Conservation (phyloP, 2,888 invertebrate species). For the Ennomos fuscantarius region DNA sequence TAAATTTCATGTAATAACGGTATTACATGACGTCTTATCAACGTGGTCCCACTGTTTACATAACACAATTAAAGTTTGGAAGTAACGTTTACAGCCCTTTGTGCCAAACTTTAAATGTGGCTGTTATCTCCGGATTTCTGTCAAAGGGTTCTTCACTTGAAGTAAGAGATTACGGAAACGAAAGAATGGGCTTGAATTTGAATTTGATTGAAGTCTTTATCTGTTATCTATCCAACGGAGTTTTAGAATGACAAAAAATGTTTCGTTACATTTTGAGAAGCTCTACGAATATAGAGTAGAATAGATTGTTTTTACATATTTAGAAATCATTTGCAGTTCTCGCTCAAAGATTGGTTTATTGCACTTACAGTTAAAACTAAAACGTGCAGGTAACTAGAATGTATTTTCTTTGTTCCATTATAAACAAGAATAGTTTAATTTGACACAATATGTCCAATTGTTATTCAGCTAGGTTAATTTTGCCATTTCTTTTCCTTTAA, state of each 20-base stretch:
- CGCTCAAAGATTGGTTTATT: neutral
- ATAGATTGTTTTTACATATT: too few relatives aligned
- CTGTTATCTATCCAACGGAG: slow-evolving; percentile 1
- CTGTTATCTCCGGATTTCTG: slow-evolving; percentile 33
- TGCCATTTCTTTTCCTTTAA: too few relatives aligned
- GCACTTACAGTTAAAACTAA: too few relatives aligned
- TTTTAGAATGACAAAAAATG: slow-evolving; percentile 4
- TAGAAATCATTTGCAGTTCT: too few relatives aligned
- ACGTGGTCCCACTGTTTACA: slow-evolving; percentile 13
- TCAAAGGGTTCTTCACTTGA: slow-evolving; percentile 28
- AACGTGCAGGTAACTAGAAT: too few relatives aligned
- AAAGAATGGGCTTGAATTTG: slow-evolving; percentile 27
- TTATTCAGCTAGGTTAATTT: too few relatives aligned
- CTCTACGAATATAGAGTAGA: too few relatives aligned
- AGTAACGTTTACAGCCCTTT: slow-evolving; percentile 36
- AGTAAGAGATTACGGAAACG: slow-evolving; percentile 22
- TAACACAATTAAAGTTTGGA: slow-evolving; percentile 40
- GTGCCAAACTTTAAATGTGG: slow-evolving; percentile 32
- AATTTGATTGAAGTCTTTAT: slow-evolving; percentile 24
- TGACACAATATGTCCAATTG: too few relatives aligned
- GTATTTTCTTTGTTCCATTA: too few relatives aligned
- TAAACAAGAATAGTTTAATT: too few relatives aligned
- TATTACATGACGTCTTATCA: neutral
- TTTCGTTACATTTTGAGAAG: neutral
- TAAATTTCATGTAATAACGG: too few relatives aligned